These are phyloP conservation scores for Panthera tigris DNA, from an alignment of 2,113 vertebrate genomes.

Conservation along the genomic window DNA sequence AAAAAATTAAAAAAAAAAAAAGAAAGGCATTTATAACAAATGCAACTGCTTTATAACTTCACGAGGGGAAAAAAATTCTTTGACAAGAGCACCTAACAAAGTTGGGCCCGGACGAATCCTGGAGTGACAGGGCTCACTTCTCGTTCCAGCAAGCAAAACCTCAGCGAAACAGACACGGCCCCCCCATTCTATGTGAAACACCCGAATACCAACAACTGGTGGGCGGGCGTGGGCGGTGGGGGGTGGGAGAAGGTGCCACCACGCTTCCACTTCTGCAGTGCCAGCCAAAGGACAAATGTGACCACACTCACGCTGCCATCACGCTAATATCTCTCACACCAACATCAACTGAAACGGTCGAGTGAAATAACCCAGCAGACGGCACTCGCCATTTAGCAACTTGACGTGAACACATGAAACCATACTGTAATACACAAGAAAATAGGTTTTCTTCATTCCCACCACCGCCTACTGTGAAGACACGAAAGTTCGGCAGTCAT, in stretches of 20 bases:
- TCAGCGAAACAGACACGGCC: conserved; percentile 42
- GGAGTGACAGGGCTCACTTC: background rate
- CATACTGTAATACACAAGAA: background rate
- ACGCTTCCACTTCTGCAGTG: background rate
- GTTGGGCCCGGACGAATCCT: background rate
- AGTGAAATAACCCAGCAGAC: background rate
- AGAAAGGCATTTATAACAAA: background rate
- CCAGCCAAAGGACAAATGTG: background rate
- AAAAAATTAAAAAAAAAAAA: too few species aligned
- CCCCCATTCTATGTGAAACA: conserved; percentile 23
- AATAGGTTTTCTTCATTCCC: background rate
- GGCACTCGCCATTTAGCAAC: background rate
- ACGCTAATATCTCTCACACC: background rate
- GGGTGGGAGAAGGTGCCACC: background rate
- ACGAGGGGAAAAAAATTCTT: too few species aligned
- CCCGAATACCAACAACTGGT: background rate
- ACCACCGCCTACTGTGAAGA: background rate
- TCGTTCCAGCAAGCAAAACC: background rate
- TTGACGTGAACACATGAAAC: background rate
- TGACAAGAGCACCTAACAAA: background rate
- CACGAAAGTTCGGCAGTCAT: background rate
- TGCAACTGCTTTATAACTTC: background rate
- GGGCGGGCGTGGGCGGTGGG: accelerated
- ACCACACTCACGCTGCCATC: background rate
- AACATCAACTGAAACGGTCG: conserved; percentile 2